Base-by-base conservation (phyloP, 2,113 vertebrate species). In the Melanerpes aurifrons region DNA sequence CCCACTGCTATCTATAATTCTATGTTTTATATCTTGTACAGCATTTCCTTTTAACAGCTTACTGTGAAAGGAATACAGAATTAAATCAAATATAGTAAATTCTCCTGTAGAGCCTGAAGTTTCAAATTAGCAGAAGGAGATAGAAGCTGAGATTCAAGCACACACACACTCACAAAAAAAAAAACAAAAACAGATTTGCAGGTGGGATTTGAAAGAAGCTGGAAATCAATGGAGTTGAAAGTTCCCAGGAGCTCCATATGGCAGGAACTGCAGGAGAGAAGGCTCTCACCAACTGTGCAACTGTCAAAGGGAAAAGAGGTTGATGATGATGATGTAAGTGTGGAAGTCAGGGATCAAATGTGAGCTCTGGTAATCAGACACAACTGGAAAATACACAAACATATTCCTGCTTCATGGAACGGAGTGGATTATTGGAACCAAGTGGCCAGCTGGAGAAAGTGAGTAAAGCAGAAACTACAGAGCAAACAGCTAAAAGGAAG, bases 201-300 rank as follows among this genome's bases (percentile, higher is more conserved):
- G 95, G 91, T 94, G 94, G 89, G 89, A 90, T 95, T 89, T 96
- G 94, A 96, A 96, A 96, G 87, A 89, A 94, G 78, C 48, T 96
- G 89, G 91, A 92, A 94, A 95, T 94, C 87, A 91, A 54, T 88
- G 82, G 79, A 93, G 93, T 94, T 95, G 74, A 91, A 94, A 96
- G 93, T 92, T 94, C 86, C 82, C 48, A 20, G 92, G 93, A 94
- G 82, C 95, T 96, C 94, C 96, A 91, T 94, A 94, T 94, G 95
- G 94, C 93, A 94, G 89, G 89, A 94, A 2, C 90, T 90, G 90
- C 13, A 0, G 94, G 91, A 94, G 82, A 77, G 77, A 68, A 89
- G 71, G 37, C 73, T 94, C 77, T 94, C 82, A 88, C 75, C 88
- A 94, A 87, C 92, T 87, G 92, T 92, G 92, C 92, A 57, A 53